Evolutionary conservation across 1,140 invertebrate species (phyloP).

Genomic region (Caenorhabditis remanei): DNA sequence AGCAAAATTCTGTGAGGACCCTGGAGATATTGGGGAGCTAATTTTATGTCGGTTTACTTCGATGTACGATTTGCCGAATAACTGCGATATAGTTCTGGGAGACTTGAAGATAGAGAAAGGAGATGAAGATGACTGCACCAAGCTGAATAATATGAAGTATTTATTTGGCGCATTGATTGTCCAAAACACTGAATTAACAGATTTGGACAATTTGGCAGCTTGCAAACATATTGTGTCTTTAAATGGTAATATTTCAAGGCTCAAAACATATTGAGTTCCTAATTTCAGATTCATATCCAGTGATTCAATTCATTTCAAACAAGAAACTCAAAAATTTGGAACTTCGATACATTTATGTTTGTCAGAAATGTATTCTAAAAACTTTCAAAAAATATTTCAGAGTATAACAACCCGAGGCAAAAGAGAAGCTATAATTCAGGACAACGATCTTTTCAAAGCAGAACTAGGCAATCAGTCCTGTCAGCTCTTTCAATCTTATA

Average conservation of each 20-base stretch:
- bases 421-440: neutral
- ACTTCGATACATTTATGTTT: neutral
- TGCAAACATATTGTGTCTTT: neutral
- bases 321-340: neutral
- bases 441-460: slow-evolving; percentile 4
- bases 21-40: neutral
- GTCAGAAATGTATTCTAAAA: too few relatives aligned
- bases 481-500: neutral
- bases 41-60: neutral
- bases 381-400: neutral
- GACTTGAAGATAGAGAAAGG: neutral
- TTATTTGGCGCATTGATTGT: neutral
- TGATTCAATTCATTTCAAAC: neutral
- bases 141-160: neutral
- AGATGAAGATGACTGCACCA: neutral
- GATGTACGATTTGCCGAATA: neutral
- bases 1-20: neutral
- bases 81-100: neutral
- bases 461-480: neutral
- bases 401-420: neutral
- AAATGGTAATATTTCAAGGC: neutral
- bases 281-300: neutral
- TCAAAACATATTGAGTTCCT: neutral
- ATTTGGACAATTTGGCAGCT: neutral
- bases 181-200: neutral